These are phyloP conservation scores for Seira ritae DNA, from an alignment of 2,888 invertebrate species.

Conservation along the genomic window DNA sequence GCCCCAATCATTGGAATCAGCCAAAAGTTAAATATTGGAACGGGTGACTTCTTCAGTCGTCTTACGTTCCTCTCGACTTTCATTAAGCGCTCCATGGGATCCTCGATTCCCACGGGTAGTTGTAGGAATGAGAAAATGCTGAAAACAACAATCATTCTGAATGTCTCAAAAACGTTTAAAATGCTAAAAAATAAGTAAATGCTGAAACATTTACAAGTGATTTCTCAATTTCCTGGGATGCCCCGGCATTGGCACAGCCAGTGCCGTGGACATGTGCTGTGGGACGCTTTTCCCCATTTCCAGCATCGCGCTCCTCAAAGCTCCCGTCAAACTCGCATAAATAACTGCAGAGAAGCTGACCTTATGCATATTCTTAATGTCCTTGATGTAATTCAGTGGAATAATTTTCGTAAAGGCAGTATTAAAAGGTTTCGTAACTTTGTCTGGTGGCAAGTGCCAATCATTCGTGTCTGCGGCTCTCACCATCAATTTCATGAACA, in stretches of 20 bases:
- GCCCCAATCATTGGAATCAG: slow-evolving; percentile 66
- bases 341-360: slow-evolving; percentile 68
- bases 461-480: slow-evolving; percentile 60
- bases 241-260: slow-evolving; percentile 68
- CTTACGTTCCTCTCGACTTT: slow-evolving; percentile 56
- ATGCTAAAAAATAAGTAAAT: background rate
- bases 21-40: slow-evolving; percentile 63
- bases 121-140: slow-evolving; percentile 67
- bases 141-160: slow-evolving; percentile 25
- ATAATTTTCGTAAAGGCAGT: slow-evolving; percentile 59
- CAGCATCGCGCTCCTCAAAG: slow-evolving; percentile 61
- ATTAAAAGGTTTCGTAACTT: slow-evolving; percentile 47
- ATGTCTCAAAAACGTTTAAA: too few species aligned
- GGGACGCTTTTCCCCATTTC: slow-evolving; percentile 56
- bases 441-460: slow-evolving; percentile 59
- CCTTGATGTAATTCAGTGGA: slow-evolving; percentile 62
- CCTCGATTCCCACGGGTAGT: slow-evolving; percentile 60
- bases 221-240: slow-evolving; percentile 67
- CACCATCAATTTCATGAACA: slow-evolving; percentile 59
- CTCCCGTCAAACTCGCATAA: slow-evolving; percentile 63
- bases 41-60: slow-evolving; percentile 63
- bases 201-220: slow-evolving; percentile 61
- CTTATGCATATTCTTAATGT: slow-evolving; percentile 60
- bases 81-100: slow-evolving; percentile 48
- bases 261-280: slow-evolving; percentile 54